Base-by-base conservation (phyloP, 2,113 vertebrate species). In the Epinephelus lanceolatus region DNA sequence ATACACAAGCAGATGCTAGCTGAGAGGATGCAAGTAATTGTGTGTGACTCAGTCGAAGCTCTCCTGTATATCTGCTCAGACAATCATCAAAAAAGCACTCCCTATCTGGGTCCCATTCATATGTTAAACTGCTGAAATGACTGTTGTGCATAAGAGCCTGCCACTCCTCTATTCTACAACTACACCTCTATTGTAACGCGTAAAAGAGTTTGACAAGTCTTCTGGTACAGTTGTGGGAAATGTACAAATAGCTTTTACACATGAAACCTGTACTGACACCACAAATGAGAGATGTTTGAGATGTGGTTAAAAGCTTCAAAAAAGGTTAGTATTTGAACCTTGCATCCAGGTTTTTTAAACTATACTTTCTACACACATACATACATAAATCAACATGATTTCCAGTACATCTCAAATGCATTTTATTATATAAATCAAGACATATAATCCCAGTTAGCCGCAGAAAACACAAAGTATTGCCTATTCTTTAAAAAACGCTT, bases 1-100 rank as follows among this genome's bases (percentile, higher is more conserved):
- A 68, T 49, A 37, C 18, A 68, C 57, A 66, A 57, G 53, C 71
- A 75, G 65, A 72, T 71, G 63, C 52, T 45, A 40, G 40, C 62
- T 65, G 65, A 75, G 56, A 72, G 40, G 66, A 78, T 65, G 45
- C 13, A 3, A 56, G 70, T 71, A 62, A 78, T 57, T 59, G 56
- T 72, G 21, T 9, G 27, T 73, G 57, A 86, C 33, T 68, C 49
- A 37, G 25, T 61, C 49, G 27, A 49, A 49, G 61, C 30, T 76
- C 25, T 47, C 19, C 25, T 79, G 67, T 62, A 37, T 14, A 65
- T 56, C 42, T 67, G 69, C 57, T 53, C 47, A 23, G 60, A 42
- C 45, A 78, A 12, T 30, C 9, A 62, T 55, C 13, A 61, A 66
- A 49, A 45, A 14, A 60, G 3, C 2, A 17, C 6, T 47, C 12